Percentiles rank a stretch among this genome's conserved stretches.
Evolutionary conservation across 2,797 vertebrate species (phyloP).

Genomic region (Enteromius unitaeniatus): DNA sequence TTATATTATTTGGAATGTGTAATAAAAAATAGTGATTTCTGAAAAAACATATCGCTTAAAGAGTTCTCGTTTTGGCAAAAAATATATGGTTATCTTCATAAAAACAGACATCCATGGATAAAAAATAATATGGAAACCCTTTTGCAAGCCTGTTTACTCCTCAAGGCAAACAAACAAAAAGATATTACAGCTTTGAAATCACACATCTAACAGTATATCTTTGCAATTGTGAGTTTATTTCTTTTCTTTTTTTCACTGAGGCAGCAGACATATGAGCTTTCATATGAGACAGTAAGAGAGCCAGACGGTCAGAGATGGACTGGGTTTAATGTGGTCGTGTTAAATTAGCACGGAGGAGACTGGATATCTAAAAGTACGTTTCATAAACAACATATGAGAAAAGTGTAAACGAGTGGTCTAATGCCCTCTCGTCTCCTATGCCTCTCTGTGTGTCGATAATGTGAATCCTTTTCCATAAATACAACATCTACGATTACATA

Average conservation of each 20-base stretch:
- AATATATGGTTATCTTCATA: too few species aligned
- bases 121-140: too few species aligned
- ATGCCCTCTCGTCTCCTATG: constrained; percentile 62
- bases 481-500: constrained; percentile 45
- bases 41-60: too few species aligned
- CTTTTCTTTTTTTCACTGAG: background rate
- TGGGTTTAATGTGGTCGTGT: constrained; percentile 57
- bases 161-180: background rate
- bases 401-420: constrained; percentile 60
- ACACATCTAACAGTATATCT: background rate
- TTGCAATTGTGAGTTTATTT: background rate
- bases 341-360: constrained; percentile 41
- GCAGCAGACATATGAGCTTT: constrained; percentile 24
- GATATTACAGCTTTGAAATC: background rate
- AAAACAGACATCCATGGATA: background rate
- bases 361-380: constrained; percentile 63
- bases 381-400: constrained; percentile 68
- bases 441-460: background rate
- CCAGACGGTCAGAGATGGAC: constrained; percentile 21
- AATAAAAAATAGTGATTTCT: too few species aligned
- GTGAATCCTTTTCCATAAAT: constrained; percentile 64
- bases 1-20: too few species aligned
- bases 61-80: too few species aligned
- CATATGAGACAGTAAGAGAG: background rate
- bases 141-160: background rate